A percentile compares a stretch with the other conserved stretches of the same genome.
Evolutionary conservation across 1,140 invertebrate species (phyloP).

Genomic region (Calliphora vicina): DNA sequence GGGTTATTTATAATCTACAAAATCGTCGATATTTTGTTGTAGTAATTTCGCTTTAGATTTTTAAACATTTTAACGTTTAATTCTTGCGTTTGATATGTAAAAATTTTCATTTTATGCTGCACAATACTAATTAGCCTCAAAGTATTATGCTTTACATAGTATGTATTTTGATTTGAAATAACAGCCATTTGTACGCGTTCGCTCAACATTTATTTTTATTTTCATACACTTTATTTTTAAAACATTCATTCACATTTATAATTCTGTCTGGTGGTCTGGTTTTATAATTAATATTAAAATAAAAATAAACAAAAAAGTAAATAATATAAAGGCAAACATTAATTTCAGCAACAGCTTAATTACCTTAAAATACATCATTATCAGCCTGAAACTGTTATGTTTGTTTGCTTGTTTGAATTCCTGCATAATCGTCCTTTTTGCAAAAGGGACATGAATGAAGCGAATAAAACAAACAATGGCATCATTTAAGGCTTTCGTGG

Average conservation of each 20-base stretch:
- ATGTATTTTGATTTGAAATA: not conserved
- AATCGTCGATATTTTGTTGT: no score
- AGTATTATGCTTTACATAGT: not conserved
- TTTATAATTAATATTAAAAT: not conserved
- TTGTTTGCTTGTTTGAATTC: not conserved
- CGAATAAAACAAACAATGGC: not conserved
- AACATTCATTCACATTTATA: not conserved
- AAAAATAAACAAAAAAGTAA: not conserved
- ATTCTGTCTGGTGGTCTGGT: not conserved
- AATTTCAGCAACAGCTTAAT: slow-evolving; percentile 9
- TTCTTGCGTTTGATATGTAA: no score
- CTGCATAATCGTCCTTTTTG: not conserved
- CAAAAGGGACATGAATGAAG: not conserved
- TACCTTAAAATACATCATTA: slow-evolving; percentile 7
- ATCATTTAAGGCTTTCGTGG: no score
- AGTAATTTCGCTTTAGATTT: no score
- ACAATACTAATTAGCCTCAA: not conserved
- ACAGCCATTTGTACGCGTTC: not conserved
- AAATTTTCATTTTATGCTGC: not conserved
- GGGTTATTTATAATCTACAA: no score
- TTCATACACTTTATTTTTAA: not conserved
- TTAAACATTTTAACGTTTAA: no score
- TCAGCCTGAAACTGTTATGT: not conserved
- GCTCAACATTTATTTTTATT: not conserved
- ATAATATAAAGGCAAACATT: not conserved